A percentile compares a stretch with the other conserved stretches of the same genome.
Evolutionary conservation across 2,888 invertebrate genomes (phyloP).

Genomic region (Achlya flavicornis): DNA sequence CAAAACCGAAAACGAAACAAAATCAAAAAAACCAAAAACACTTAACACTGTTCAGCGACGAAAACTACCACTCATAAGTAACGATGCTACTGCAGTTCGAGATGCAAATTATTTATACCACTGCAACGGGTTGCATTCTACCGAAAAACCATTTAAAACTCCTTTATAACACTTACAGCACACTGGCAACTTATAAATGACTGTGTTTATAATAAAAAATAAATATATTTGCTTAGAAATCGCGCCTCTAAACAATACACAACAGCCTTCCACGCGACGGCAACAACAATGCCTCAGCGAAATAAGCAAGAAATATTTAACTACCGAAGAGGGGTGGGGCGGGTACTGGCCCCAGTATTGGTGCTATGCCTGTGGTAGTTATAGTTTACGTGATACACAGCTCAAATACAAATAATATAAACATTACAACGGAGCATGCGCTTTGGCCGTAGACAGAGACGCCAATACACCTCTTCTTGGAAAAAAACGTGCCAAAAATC

Average conservation of each 20-base stretch:
- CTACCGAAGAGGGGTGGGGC: slow-evolving; percentile 80
- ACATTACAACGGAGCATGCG: slow-evolving; percentile 83
- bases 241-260: slow-evolving; percentile 81
- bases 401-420: slow-evolving; percentile 85
- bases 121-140: slow-evolving; percentile 70
- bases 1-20: slow-evolving; percentile 51
- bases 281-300: slow-evolving; percentile 84
- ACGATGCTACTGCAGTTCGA: slow-evolving; percentile 66
- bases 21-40: slow-evolving; percentile 54
- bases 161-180: slow-evolving; percentile 28
- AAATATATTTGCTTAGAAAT: slow-evolving; percentile 67
- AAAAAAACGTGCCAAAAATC: background rate
- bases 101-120: slow-evolving; percentile 80
- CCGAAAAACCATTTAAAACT: slow-evolving; percentile 39
- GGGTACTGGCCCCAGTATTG: slow-evolving; percentile 81
- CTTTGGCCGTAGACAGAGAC: slow-evolving; percentile 70
- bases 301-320: slow-evolving; percentile 85
- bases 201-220: slow-evolving; percentile 53
- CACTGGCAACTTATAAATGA: slow-evolving; percentile 24
- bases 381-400: slow-evolving; percentile 85
- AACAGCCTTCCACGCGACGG: slow-evolving; percentile 79
- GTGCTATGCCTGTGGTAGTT: slow-evolving; percentile 84
- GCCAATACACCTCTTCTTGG: slow-evolving; percentile 40
- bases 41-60: slow-evolving; percentile 75
- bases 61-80: slow-evolving; percentile 75